Percentiles rank a stretch among this genome's conserved stretches.
phyloP scores from a whole-genome alignment of 2,113 vertebrate species.

The Lates calcarifer region DNA sequence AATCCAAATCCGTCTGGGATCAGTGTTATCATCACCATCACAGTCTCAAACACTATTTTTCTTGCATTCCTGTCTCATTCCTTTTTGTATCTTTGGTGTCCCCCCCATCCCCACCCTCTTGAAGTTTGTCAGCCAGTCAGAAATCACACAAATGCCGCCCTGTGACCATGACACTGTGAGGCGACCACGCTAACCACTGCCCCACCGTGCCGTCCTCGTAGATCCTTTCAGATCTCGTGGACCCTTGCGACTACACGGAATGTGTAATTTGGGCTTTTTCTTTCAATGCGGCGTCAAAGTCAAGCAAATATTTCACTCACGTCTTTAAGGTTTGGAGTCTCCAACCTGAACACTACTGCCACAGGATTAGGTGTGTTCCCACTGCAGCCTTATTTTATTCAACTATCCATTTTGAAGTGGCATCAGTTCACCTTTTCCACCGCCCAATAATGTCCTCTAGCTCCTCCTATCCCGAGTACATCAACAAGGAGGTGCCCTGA shows the following conservation, averaged over 20 bases:
- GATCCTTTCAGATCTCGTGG: background rate
- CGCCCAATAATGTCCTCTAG: background rate
- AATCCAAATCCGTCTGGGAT: background rate
- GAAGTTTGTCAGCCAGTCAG: conserved; percentile 3
- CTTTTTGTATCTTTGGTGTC: background rate
- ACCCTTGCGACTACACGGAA: background rate
- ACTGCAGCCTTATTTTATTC: background rate
- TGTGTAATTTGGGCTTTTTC: background rate
- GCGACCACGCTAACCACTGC: conserved; percentile 6
- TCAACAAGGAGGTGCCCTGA: too few species aligned
- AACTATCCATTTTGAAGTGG: background rate
- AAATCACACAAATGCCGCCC: conserved; percentile 1
- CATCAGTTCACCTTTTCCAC: too few species aligned
- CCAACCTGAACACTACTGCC: background rate
- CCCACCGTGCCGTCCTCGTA: background rate
- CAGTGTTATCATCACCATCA: background rate
- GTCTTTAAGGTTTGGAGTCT: background rate
- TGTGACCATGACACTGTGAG: conserved; percentile 43
- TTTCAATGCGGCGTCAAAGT: background rate
- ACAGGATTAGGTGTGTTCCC: too few species aligned
- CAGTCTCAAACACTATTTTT: background rate
- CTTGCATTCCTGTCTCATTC: background rate
- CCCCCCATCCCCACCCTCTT: background rate
- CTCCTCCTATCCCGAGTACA: background rate
- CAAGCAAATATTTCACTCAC: background rate